Conservation (phyloP, 2,113 vertebrate species). For the Macquaria australasica region DNA sequence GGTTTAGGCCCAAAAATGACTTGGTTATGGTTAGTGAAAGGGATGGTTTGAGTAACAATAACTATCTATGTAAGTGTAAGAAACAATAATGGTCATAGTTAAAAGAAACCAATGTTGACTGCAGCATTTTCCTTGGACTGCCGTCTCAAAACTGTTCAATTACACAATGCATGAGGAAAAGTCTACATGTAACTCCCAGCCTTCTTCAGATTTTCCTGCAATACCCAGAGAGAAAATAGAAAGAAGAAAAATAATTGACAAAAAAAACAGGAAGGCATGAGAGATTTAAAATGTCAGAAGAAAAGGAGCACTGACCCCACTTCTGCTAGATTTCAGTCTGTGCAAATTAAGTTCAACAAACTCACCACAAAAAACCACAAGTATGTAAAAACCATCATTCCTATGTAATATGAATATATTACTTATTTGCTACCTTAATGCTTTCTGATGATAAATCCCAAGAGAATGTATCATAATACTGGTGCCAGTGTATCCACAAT, state of each 20-base stretch:
- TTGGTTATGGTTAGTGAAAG: too few relatives aligned
- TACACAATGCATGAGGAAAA: background rate
- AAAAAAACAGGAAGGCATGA: too few relatives aligned
- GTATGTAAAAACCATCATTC: background rate
- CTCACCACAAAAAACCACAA: background rate
- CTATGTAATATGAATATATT: background rate
- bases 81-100: too few relatives aligned
- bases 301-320: background rate
- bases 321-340: background rate
- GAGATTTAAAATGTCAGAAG: background rate
- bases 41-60: too few relatives aligned
- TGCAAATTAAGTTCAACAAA: background rate
- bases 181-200: background rate
- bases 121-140: background rate
- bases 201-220: background rate
- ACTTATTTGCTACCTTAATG: background rate
- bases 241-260: background rate
- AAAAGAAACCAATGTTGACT: too few relatives aligned
- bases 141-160: background rate
- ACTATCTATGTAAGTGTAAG: too few relatives aligned
- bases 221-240: background rate
- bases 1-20: too few relatives aligned
- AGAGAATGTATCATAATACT: background rate
- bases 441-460: background rate
- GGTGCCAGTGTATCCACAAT: background rate